phyloP scores from a whole-genome alignment of 1,140 invertebrate genomes.

The Chlorops oryzae region DNA sequence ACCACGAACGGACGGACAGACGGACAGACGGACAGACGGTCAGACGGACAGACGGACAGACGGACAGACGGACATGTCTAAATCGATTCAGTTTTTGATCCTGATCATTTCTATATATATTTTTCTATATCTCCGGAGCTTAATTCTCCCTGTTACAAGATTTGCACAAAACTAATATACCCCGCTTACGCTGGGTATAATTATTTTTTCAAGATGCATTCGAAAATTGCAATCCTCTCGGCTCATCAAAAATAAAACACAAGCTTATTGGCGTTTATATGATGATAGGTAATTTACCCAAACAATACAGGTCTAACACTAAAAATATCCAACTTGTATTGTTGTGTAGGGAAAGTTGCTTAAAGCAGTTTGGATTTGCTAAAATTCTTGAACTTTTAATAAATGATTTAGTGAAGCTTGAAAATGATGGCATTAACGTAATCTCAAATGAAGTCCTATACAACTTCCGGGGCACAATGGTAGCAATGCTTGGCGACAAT shows the following conservation, averaged over 20 bases:
- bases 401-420: conserved; percentile 1
- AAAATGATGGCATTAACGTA: conserved; percentile 1
- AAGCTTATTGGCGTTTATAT: conserved; percentile 9
- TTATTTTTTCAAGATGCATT: conserved; percentile 9
- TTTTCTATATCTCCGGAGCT: too few relatives aligned
- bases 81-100: too few relatives aligned
- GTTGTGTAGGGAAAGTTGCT: conserved; percentile 6
- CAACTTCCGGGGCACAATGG: background rate
- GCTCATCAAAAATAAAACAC: conserved; percentile 13
- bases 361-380: conserved; percentile 6
- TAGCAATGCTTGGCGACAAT: conserved; percentile 4
- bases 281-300: conserved; percentile 3
- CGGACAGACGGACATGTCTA: too few relatives aligned
- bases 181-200: too few relatives aligned
- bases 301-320: conserved; percentile 4
- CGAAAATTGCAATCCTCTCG: conserved; percentile 8
- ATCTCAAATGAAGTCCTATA: background rate
- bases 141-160: too few relatives aligned
- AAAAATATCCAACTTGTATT: conserved; percentile 9
- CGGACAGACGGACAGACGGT: too few relatives aligned
- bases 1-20: too few relatives aligned
- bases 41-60: too few relatives aligned
- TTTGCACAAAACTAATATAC: too few relatives aligned
- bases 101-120: too few relatives aligned
- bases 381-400: conserved; percentile 6